Base-by-base conservation (phyloP, 2,113 vertebrate genomes). In the Anoplopoma fimbria region DNA sequence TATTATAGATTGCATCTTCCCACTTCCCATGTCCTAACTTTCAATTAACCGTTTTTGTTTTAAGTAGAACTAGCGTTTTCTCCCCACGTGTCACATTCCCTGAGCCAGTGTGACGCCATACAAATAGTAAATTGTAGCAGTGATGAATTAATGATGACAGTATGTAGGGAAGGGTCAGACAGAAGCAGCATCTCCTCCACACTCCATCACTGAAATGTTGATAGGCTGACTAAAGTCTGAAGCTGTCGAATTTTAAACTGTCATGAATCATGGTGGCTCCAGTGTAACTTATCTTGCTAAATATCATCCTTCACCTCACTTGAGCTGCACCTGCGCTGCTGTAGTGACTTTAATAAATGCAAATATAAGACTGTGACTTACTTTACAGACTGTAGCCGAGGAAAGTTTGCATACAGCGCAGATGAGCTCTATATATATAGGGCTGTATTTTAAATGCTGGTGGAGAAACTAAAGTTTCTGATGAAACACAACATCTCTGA, bases 291-390 rank as follows among this genome's bases (percentile, higher is more conserved):
- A 78, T 82, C 64, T 51, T 72, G 76, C 40, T 82, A 75, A 73
- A 36, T 78, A 74, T 86, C 84, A 64, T 74, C 63, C 75, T 79
- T 82, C 47, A 75, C 17, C 31, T 58, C 31, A 58, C 36, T 58
- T 82, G 63, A 78, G 79, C 57, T 75, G 57, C 69, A 77, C 64
- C 77, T 38, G 72, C 55, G 45, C 53, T 17, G 23, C 51, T 36
- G 34, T 64, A 57, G 36, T 57, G 84, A 74, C 79, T 82, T n/a
- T 77, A 77, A 77, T 67, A 21, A 23, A 85, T 82, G 79, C 63
- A 86, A 77, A 86, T 86, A 34, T 74, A 78, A 74, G 55, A 63
- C 34, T 47, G 14, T 34, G 47, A 65, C 25, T 72, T 53, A 73
- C 38, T 85, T 69, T 47, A 80, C 13, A 38, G 23, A 36, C 53